These are phyloP conservation scores for Litoditis marina DNA, from an alignment of 2,888 invertebrate genomes.

Conservation along the genomic window DNA sequence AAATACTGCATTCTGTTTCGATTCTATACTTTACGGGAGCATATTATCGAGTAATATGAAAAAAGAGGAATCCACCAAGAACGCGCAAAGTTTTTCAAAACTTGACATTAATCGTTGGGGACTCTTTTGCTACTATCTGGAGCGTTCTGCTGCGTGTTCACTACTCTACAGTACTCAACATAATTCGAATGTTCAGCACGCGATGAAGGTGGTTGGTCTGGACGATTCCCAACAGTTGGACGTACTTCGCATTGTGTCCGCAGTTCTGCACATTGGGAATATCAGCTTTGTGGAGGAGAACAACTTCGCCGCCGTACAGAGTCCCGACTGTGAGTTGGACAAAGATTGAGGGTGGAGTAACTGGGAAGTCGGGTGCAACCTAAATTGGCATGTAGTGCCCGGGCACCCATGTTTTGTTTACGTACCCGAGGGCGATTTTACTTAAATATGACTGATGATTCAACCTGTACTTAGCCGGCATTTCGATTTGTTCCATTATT, in stretches of 20 bases:
- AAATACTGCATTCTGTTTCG: too few relatives aligned
- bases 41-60: neutral
- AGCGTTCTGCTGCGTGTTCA: neutral
- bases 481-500: too few relatives aligned
- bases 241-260: constrained; percentile 68
- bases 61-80: neutral
- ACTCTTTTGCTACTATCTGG: neutral
- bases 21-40: too few relatives aligned
- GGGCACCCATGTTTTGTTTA: neutral
- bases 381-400: neutral
- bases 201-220: constrained; percentile 71
- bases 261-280: constrained; percentile 71
- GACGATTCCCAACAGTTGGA: constrained; percentile 66
- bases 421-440: too few relatives aligned
- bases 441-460: too few relatives aligned
- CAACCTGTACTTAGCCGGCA: too few relatives aligned
- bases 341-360: neutral
- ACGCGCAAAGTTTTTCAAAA: neutral
- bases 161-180: constrained; percentile 1
- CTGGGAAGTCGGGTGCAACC: neutral
- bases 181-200: constrained; percentile 67
- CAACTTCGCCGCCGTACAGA: constrained; percentile 68
- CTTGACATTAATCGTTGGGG: neutral
- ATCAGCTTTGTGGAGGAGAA: constrained; percentile 67
- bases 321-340: constrained; percentile 67